Percentiles rank a stretch among this genome's conserved stretches.
Evolutionary conservation across 30 jellyfish, hydroid and myxozoan species (phyloP).

Genomic region (Calvadosia cruxmelitensis): DNA sequence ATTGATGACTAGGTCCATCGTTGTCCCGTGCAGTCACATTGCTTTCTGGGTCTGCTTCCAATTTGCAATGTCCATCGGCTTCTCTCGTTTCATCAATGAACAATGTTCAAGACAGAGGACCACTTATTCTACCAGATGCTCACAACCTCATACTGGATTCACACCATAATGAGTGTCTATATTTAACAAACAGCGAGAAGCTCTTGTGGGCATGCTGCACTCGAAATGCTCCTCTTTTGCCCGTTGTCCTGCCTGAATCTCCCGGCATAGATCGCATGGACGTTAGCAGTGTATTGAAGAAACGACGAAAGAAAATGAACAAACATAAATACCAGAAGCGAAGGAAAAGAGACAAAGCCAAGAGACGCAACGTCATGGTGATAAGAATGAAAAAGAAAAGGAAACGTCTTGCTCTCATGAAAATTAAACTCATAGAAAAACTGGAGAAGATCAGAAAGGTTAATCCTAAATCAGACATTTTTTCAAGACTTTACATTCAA

Average conservation of each 20-base stretch:
- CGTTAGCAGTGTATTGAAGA: conserved; percentile 43
- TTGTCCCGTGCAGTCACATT: too few species aligned
- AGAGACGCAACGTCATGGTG: conserved; percentile 33
- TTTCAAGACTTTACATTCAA: conserved; percentile 56
- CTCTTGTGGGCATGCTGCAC: too few species aligned
- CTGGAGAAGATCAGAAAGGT: conserved; percentile 16
- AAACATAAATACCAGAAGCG: conserved; percentile 78
- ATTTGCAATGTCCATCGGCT: too few species aligned
- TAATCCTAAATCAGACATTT: conserved; percentile 60
- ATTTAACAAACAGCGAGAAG: too few species aligned
- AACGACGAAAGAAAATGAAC: conserved; percentile 81
- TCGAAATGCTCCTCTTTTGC: neutral
- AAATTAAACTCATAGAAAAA: conserved; percentile 17
- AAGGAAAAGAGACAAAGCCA: conserved; percentile 71
- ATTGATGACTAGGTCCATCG: too few species aligned
- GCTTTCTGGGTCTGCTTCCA: too few species aligned
- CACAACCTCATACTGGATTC: neutral
- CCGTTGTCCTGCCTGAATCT: neutral
- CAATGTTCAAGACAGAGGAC: conserved; percentile 3
- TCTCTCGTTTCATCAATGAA: conserved; percentile 6
- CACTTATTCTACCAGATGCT: conserved; percentile 1
- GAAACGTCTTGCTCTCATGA: conserved; percentile 27
- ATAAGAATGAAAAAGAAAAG: conserved; percentile 29
- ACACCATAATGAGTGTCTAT: too few species aligned
- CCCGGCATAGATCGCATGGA: conserved; percentile 1